Base-by-base conservation (phyloP, 2,797 vertebrate species). In the Acanthurus leucopareius region DNA sequence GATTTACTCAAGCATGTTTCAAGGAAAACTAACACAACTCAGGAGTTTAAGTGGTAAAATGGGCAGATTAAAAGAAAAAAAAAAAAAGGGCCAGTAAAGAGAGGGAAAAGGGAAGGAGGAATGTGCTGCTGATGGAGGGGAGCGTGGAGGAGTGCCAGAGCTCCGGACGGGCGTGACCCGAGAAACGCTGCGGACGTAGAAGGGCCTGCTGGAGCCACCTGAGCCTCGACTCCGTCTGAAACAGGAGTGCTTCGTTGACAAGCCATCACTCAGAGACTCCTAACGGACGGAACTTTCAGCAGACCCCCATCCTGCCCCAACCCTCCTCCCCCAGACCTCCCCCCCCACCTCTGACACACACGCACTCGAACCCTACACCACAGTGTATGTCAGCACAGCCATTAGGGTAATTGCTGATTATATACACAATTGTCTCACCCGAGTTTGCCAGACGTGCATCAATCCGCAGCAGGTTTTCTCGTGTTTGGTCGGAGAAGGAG, bases 201-300 rank as follows among this genome's bases (percentile, higher is more conserved):
- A 79, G 72, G 74, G 65, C 71, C 79, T 3, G 38, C 71, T 22
- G 84, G 82, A 94, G 93, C 92, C 91, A 94, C 93, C 90, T 92
- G 93, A 94, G 92, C 92, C 91, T 79, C 54, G 83, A 80, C 80
- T 88, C 62, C 59, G 84, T 88, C 91, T 95, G 94, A 94, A 95
- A 95, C 94, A 93, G 83, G 93, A 96, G 95, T 77, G 88, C 64
- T 88, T 75, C 61, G 92, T 75, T 95, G 94, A 96, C 95, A 96
- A 92, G 88, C 84, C 82, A 82, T 95, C 93, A 94, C 82, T 93
- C 90, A 86, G 82, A 89, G 85, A 70, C 87, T 84, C 84, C 72
- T n/a, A 83, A 88, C 84, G 72, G 81, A 88, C 86, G 84, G 84
- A 77, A 80, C 90, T 93, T 92, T 93, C 92, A 89, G 76, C 92